Evolutionary conservation across 1,140 invertebrate species (phyloP).

Genomic region (Zophobas atratus): DNA sequence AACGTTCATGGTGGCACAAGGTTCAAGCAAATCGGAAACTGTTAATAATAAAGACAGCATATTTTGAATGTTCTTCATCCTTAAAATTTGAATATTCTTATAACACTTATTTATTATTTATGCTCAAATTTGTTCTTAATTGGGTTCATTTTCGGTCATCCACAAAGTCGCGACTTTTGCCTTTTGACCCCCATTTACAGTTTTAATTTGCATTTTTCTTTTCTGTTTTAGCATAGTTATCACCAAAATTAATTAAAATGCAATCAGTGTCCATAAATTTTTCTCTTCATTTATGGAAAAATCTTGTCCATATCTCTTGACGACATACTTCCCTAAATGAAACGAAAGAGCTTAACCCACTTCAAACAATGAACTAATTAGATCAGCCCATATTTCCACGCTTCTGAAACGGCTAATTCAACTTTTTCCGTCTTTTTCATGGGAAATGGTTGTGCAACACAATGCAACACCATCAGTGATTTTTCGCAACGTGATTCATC

Average conservation of each 20-base stretch:
- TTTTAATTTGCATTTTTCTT: conserved; percentile 25
- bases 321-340: neutral
- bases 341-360: neutral
- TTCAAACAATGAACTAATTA: neutral
- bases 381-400: conserved; percentile 20
- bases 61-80: too few species aligned
- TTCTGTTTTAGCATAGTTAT: conserved; percentile 13
- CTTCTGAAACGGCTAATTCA: neutral
- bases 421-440: conserved; percentile 38
- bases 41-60: too few species aligned
- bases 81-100: neutral
- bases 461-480: conserved; percentile 28
- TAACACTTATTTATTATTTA: neutral
- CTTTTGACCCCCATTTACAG: conserved; percentile 37
- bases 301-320: neutral
- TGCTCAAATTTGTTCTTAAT: neutral
- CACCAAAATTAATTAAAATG: conserved; percentile 4
- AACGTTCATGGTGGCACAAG: neutral
- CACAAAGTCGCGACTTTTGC: conserved; percentile 19
- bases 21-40: neutral
- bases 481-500: conserved; percentile 41
- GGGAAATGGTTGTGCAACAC: conserved; percentile 31
- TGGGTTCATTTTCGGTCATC: conserved; percentile 27
- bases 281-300: conserved; percentile 4
- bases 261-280: neutral